Conservation (phyloP, 2,888 invertebrate genomes). For the Cryptus viduatorius region DNA sequence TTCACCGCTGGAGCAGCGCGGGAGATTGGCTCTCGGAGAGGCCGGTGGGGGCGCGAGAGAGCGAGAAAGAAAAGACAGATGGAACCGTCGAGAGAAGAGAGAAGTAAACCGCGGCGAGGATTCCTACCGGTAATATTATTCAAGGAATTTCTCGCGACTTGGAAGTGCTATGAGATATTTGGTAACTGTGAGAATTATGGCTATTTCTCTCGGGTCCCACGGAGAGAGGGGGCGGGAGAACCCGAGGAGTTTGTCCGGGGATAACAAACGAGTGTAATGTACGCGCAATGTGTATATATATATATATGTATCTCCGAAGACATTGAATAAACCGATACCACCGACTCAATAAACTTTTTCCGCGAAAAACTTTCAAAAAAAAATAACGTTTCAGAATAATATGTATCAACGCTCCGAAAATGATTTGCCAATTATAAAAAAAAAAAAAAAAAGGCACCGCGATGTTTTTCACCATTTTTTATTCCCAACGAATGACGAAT, state of each 20-base stretch:
- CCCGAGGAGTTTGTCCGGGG: neutral
- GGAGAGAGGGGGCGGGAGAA: no score
- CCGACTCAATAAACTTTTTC: no score
- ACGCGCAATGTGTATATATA: no score
- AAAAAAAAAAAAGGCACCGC: neutral
- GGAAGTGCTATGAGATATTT: constrained; percentile 29
- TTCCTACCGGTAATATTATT: constrained; percentile 65
- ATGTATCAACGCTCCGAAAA: neutral
- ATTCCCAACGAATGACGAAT: no score
- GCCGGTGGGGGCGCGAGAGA: constrained; percentile 10
- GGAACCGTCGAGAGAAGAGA: constrained; percentile 9
- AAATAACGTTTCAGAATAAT: neutral
- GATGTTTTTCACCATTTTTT: no score
- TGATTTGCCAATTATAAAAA: neutral
- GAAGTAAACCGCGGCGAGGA: constrained; percentile 58
- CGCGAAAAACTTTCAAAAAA: no score
- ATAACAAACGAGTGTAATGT: neutral
- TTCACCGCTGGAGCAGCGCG: constrained; percentile 53
- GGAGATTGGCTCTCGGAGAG: constrained; percentile 44
- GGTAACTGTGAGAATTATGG: constrained; percentile 12
- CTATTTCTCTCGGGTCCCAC: neutral
- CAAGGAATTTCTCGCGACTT: constrained; percentile 62
- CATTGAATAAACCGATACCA: no score
- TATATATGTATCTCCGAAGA: no score
- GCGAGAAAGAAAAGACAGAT: constrained; percentile 36